Conservation (phyloP, 2,888 invertebrate genomes). For the Lathronympha strigana region DNA sequence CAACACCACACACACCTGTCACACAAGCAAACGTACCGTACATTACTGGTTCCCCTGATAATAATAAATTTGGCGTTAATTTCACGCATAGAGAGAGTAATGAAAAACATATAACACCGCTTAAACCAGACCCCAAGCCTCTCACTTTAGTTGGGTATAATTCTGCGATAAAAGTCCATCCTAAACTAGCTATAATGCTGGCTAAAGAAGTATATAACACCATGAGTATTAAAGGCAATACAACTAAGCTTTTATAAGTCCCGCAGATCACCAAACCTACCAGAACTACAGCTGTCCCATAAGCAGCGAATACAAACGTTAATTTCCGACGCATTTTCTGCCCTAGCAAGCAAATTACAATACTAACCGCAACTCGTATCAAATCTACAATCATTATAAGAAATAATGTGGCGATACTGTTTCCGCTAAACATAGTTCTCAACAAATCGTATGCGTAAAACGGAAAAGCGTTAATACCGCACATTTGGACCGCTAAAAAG, state of each 20-base stretch:
- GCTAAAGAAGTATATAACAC: conserved; percentile 54
- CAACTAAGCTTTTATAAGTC: conserved; percentile 36
- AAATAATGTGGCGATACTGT: conserved; percentile 52
- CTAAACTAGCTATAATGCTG: conserved; percentile 52
- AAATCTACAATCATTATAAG: conserved; percentile 59
- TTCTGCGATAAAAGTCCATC: conserved; percentile 63
- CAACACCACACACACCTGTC: conserved; percentile 49
- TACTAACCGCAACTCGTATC: conserved; percentile 50
- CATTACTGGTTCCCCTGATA: conserved; percentile 54
- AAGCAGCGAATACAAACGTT: conserved; percentile 51
- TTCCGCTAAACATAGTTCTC: conserved; percentile 54
- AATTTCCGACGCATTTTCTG: conserved; percentile 54
- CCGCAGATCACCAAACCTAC: conserved; percentile 52
- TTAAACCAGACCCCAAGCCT: conserved; percentile 61
- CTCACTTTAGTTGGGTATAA: conserved; percentile 60
- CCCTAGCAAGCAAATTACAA: conserved; percentile 51
- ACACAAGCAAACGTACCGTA: conserved; percentile 54
- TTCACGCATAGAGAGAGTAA: conserved; percentile 60
- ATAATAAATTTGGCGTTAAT: conserved; percentile 56
- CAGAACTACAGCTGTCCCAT: conserved; percentile 49
- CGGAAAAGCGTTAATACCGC: conserved; percentile 58
- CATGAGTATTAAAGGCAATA: conserved; percentile 54
- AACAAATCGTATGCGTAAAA: conserved; percentile 62
- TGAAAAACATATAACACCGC: conserved; percentile 54
- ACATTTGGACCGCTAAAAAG: conserved; percentile 55